These are phyloP conservation scores for Calyptomena viridis DNA, from an alignment of 2,113 vertebrate species.

Conservation along the genomic window DNA sequence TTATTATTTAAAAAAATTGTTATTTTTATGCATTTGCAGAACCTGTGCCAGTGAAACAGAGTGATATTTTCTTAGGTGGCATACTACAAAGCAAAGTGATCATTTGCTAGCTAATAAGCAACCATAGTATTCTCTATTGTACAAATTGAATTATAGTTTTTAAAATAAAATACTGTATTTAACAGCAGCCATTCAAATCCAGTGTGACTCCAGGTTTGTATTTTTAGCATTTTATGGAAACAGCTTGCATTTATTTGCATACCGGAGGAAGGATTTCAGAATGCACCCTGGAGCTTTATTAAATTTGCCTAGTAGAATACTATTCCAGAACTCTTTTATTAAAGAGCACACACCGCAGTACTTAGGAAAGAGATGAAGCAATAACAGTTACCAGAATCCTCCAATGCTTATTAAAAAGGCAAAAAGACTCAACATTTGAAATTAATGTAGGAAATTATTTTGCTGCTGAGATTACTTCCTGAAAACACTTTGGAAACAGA, in stretches of 20 bases:
- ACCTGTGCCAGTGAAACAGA: neutral
- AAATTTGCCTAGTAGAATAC: conserved; percentile 22
- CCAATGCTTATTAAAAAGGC: neutral
- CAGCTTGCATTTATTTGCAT: neutral
- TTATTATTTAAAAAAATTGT: neutral
- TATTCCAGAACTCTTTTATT: conserved; percentile 19
- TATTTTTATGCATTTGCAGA: neutral
- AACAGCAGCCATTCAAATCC: neutral
- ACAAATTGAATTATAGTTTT: neutral
- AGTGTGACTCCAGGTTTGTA: neutral
- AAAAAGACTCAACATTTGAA: neutral
- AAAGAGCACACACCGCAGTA: neutral
- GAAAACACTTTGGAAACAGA: neutral
- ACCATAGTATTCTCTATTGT: neutral
- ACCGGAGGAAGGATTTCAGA: neutral
- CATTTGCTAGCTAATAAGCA: neutral
- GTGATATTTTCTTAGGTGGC: neutral
- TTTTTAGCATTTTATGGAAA: neutral
- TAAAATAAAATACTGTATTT: neutral
- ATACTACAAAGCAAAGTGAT: neutral
- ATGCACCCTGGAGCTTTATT: conserved; percentile 18
- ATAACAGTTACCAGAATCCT: neutral
- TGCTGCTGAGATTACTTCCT: neutral
- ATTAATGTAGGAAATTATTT: neutral
- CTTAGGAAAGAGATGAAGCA: neutral